Conservation (phyloP, 64 coral and sea anemone species). For the Pocillopora verrucosa region DNA sequence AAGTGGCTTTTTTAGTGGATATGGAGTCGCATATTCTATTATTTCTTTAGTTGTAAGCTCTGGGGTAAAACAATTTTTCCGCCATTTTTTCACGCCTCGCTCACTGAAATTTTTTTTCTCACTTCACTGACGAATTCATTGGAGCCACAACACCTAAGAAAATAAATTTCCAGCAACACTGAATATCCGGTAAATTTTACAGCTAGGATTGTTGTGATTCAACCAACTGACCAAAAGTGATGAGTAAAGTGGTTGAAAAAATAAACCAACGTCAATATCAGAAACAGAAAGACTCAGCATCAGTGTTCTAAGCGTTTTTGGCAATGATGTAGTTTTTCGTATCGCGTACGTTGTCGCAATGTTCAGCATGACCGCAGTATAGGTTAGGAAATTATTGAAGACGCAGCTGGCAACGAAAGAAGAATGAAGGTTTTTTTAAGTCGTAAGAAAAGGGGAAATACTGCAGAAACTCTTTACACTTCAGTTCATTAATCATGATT, state of each 20-base stretch:
- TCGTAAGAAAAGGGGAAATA: not conserved
- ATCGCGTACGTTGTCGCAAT: not conserved
- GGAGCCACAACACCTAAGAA: not conserved
- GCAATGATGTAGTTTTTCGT: not conserved
- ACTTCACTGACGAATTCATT: too few species aligned
- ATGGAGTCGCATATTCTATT: too few species aligned
- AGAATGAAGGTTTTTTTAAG: not conserved
- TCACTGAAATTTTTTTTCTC: too few species aligned
- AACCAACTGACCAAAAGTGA: not conserved
- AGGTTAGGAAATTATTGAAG: not conserved
- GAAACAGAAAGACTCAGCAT: not conserved
- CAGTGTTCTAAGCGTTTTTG: not conserved
- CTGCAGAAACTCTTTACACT: not conserved
- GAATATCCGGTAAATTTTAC: not conserved
- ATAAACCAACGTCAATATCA: not conserved
- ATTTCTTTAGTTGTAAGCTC: too few species aligned
- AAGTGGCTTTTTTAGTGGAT: too few species aligned
- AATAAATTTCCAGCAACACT: not conserved
- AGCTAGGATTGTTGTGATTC: not conserved
- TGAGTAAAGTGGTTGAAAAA: not conserved
- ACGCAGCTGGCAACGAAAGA: not conserved
- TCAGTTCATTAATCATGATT: not conserved
- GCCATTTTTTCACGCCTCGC: too few species aligned
- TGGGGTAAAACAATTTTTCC: too few species aligned
- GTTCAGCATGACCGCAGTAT: not conserved